These are phyloP conservation scores for Pelodytes ibericus DNA, from an alignment of 2,797 vertebrate species.

Conservation along the genomic window DNA sequence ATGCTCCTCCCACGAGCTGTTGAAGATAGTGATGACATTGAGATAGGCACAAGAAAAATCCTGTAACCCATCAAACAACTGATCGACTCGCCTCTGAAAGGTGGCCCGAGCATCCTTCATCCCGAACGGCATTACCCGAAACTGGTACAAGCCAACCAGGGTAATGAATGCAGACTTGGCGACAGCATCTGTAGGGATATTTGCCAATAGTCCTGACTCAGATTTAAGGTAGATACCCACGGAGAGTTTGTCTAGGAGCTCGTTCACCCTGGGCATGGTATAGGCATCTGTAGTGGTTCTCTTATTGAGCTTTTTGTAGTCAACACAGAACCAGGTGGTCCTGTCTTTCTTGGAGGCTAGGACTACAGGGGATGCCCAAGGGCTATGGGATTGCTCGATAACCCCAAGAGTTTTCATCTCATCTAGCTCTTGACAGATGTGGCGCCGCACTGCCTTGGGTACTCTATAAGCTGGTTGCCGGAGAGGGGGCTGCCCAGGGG, in stretches of 20 bases:
- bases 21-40: not conserved
- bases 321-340: not conserved
- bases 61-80: not conserved
- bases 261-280: not conserved
- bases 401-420: too few species aligned
- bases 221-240: not conserved
- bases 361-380: not conserved
- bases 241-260: not conserved
- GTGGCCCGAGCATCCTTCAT: not conserved
- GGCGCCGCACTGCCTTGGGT: too few species aligned
- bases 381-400: too few species aligned
- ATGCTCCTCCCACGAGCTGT: not conserved
- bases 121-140: not conserved
- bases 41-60: not conserved
- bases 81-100: not conserved
- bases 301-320: not conserved
- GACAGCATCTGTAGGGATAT: not conserved
- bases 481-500: too few species aligned
- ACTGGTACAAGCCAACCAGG: not conserved
- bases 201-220: not conserved
- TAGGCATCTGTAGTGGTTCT: not conserved
- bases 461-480: too few species aligned
- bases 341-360: slow-evolving; percentile 2
- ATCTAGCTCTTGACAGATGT: too few species aligned
- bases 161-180: not conserved